Conservation (phyloP, 2,888 invertebrate species). For the Halocaridina rubra region DNA sequence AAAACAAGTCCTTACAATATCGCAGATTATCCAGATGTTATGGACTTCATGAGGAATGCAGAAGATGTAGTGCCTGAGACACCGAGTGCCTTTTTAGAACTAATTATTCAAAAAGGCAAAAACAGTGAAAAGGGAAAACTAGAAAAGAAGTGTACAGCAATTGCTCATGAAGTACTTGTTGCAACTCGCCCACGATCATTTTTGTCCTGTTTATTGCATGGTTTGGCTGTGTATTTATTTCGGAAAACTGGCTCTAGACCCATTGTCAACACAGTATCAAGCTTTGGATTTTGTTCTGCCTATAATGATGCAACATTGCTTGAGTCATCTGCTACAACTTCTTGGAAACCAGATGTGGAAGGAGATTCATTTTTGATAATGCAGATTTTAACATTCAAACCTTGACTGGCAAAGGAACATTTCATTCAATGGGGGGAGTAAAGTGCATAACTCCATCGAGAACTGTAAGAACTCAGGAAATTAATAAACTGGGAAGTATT, state of each 20-base stretch:
- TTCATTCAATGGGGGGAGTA: not conserved
- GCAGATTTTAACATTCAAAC: conserved; percentile 1
- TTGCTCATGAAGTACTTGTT: not conserved
- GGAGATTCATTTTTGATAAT: conserved; percentile 23
- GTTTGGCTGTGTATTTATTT: not conserved
- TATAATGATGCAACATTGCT: not conserved
- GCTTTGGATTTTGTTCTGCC: not conserved
- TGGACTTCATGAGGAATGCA: not conserved
- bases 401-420: not conserved
- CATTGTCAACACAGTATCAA: not conserved
- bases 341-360: conserved; percentile 18
- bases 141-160: not conserved
- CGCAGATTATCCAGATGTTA: not conserved
- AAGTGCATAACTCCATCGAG: not conserved
- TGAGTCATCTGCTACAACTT: not conserved
- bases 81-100: not conserved
- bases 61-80: not conserved
- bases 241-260: no score
- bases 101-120: not conserved
- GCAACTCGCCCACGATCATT: not conserved
- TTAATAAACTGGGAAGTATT: not conserved
- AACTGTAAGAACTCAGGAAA: conserved; percentile 9
- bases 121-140: not conserved
- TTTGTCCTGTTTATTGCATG: not conserved
- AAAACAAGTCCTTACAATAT: no score